Evolutionary conservation across 2,113 vertebrate species (phyloP).

Genomic region (Oncorhynchus gorbuscha): DNA sequence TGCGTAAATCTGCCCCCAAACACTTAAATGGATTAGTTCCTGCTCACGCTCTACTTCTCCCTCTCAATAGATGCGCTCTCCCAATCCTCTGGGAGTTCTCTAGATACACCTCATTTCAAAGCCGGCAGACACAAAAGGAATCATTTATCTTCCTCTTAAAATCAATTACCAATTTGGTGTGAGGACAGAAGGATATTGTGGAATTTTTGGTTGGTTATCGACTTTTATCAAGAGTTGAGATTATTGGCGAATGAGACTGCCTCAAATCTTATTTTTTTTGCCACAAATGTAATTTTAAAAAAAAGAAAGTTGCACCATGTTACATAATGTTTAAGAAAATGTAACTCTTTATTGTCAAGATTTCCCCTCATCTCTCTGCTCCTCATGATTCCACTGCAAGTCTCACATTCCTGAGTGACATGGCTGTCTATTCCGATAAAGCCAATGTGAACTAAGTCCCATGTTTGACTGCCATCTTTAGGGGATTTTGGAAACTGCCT

Average conservation of each 20-base stretch:
- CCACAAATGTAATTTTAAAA: not conserved
- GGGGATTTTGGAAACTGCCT: slow-evolving; percentile 64
- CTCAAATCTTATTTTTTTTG: not conserved
- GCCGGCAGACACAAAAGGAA: slow-evolving; percentile 61
- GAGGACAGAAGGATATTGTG: not conserved
- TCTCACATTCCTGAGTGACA: not conserved
- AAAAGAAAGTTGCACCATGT: not conserved
- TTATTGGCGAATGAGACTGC: not conserved
- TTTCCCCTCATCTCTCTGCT: not conserved
- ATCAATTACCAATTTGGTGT: slow-evolving; percentile 29
- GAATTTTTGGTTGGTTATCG: too few relatives aligned
- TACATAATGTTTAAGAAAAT: not conserved
- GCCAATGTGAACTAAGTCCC: slow-evolving; percentile 25
- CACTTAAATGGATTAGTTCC: slow-evolving; percentile 92
- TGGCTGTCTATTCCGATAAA: not conserved
- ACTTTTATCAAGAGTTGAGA: too few relatives aligned
- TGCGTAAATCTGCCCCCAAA: slow-evolving; percentile 89
- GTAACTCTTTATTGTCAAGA: not conserved
- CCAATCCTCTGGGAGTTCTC: slow-evolving; percentile 80
- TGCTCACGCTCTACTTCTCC: slow-evolving; percentile 90
- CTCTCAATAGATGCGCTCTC: slow-evolving; percentile 83
- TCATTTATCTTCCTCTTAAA: slow-evolving; percentile 44
- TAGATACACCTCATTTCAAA: slow-evolving; percentile 80
- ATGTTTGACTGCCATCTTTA: slow-evolving; percentile 85
- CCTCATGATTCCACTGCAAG: not conserved